Evolutionary conservation across 2,888 invertebrate species (phyloP), one percentile per base, ranked within the genome.

Genomic region (Athalia circularis): DNA sequence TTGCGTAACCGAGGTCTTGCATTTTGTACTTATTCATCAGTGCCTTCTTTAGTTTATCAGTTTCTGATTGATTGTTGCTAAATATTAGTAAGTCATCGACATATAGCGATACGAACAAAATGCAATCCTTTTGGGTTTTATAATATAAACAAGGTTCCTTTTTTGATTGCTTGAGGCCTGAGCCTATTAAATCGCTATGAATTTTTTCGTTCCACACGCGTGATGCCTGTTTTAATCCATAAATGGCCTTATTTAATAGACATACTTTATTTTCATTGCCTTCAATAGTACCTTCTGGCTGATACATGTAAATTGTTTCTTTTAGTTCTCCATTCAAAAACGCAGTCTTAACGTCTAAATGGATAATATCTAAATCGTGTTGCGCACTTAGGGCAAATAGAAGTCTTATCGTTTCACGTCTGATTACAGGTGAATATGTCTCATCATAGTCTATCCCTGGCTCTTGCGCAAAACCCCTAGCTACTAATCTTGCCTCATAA

Each of bases 311-410:
- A 8, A 86, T 80, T 52, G 82, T 81, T 80, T 87, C 85, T 62
- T 80, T 65, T 43, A 87, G 78, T 5, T 83, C 80, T 7, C 85
- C 84, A 75, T 86, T 82, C 8, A 87, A 78, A 68, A 84, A 86
- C 3, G 86, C 86, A 7, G 86, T 84, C 5, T 77, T 79, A 4
- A 86, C 85, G 81, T 86, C 87, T 54, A 86, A 76, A 45, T 85
- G 86, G 29, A 83, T 79, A 45, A 85, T 79, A n/a, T 82, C 75
- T 6, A 85, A 62, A 57, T 83, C 79, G 6, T 82, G 11, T 78
- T 82, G 78, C 6, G 79, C 84, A 5, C 83, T 82, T 9, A 84
- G 45, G 7, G 85, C 84, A 47, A 84, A 74, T 15, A 87, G 75
- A 50, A 80, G 78, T 65, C 85, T 80, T 9, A 86, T 80, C 0